A percentile compares a stretch with the other conserved stretches of the same genome.
These are phyloP conservation scores for Silurus meridionalis DNA, from an alignment of 2,113 vertebrate genomes.

Conservation along the genomic window DNA sequence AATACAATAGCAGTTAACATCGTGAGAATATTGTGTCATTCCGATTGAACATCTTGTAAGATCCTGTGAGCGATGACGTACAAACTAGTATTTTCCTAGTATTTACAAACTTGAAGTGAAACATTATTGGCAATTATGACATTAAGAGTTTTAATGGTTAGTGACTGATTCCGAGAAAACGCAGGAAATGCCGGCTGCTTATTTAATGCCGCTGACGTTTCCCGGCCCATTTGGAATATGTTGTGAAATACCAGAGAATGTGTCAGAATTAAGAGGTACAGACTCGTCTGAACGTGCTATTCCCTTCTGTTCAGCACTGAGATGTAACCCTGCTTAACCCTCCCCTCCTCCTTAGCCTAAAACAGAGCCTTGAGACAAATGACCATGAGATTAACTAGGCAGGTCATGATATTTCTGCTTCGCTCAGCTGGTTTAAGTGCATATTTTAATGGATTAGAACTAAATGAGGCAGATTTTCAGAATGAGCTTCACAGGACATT, in stretches of 20 bases:
- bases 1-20: not conserved
- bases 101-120: not conserved
- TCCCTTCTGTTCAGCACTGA: not conserved
- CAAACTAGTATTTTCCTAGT: slow-evolving; percentile 9
- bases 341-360: not conserved
- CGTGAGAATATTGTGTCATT: not conserved
- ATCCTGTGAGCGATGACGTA: not conserved
- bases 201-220: slow-evolving; percentile 8
- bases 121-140: not conserved
- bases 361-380: not conserved
- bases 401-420: not conserved
- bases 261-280: not conserved
- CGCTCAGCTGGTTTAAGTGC: not conserved
- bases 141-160: not conserved
- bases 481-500: not conserved
- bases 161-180: not conserved
- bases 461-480: not conserved
- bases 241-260: slow-evolving; percentile 35
- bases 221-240: slow-evolving; percentile 24
- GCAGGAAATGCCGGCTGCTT: slow-evolving; percentile 25
- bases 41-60: not conserved
- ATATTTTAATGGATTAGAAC: not conserved
- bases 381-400: not conserved
- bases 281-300: slow-evolving; percentile 20
- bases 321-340: not conserved